Evolutionary conservation across 2,113 vertebrate genomes (phyloP).

Genomic region (Corythornis vintsioides): DNA sequence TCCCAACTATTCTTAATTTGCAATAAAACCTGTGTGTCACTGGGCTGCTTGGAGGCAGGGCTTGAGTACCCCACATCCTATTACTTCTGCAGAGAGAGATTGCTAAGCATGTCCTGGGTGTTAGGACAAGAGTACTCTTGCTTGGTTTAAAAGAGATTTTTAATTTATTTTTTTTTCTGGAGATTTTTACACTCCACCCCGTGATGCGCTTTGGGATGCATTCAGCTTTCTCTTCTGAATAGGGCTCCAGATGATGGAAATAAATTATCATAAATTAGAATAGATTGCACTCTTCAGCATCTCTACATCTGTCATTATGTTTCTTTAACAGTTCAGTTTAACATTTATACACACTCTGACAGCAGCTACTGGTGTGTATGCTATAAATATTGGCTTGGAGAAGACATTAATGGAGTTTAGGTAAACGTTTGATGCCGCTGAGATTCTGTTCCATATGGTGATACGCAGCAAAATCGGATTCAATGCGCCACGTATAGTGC

Average conservation of each 20-base stretch:
- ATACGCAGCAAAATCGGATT: neutral
- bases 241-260: slow-evolving; percentile 71
- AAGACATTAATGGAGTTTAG: slow-evolving; percentile 72
- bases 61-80: slow-evolving; percentile 6
- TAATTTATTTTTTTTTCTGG: slow-evolving; percentile 10
- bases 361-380: slow-evolving; percentile 70
- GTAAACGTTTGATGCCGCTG: slow-evolving; percentile 67
- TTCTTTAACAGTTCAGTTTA: slow-evolving; percentile 74
- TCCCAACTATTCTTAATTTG: slow-evolving; percentile 23
- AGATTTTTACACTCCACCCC: slow-evolving; percentile 50
- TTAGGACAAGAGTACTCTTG: slow-evolving; percentile 37
- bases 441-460: slow-evolving; percentile 62
- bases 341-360: slow-evolving; percentile 73
- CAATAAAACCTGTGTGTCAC: neutral
- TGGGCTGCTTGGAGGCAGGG: neutral
- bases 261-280: slow-evolving; percentile 76
- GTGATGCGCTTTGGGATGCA: slow-evolving; percentile 62
- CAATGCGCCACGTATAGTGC: neutral
- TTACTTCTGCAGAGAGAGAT: slow-evolving; percentile 8
- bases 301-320: slow-evolving; percentile 74
- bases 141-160: neutral
- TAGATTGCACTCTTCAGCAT: slow-evolving; percentile 73
- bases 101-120: slow-evolving; percentile 25
- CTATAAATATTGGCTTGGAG: slow-evolving; percentile 74
- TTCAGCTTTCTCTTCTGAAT: slow-evolving; percentile 69